A percentile compares a stretch with the other conserved stretches of the same genome.
Evolutionary conservation across 2,113 vertebrate genomes (phyloP).

Genomic region (Charina bottae): DNA sequence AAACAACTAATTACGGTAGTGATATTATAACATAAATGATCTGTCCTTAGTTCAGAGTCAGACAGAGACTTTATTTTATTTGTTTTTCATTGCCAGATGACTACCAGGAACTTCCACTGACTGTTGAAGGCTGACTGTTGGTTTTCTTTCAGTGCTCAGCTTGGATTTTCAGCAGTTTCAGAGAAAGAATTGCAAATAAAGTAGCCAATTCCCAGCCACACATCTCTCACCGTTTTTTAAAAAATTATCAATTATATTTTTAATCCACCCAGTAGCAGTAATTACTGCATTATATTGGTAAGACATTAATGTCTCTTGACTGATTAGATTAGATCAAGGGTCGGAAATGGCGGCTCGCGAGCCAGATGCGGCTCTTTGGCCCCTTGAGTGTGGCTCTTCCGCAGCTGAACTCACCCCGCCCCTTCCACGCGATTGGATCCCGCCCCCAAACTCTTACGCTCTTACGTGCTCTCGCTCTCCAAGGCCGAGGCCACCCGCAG

Average conservation of each 20-base stretch:
- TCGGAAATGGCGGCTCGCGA: no score
- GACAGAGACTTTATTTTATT: neutral
- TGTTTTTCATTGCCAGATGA: neutral
- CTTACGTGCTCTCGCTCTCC: no score
- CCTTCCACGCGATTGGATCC: no score
- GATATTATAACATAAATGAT: no score
- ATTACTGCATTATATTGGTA: neutral
- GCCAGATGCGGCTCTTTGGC: no score
- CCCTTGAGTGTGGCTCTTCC: no score
- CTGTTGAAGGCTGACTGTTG: fast-evolving
- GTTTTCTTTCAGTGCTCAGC: neutral
- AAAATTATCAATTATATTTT: neutral
- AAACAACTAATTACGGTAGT: neutral
- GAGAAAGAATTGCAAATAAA: neutral
- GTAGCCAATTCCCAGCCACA: neutral
- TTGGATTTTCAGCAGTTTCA: neutral
- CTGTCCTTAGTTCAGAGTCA: neutral
- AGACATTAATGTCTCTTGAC: neutral
- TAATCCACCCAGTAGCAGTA: neutral
- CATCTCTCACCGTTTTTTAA: neutral
- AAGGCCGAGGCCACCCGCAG: no score
- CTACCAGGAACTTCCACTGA: neutral
- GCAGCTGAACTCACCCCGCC: no score
- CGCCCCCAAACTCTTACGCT: no score
- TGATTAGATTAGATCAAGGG: neutral